phyloP scores from a whole-genome alignment of 2,797 vertebrate species.

The Sitta carolinensis region DNA sequence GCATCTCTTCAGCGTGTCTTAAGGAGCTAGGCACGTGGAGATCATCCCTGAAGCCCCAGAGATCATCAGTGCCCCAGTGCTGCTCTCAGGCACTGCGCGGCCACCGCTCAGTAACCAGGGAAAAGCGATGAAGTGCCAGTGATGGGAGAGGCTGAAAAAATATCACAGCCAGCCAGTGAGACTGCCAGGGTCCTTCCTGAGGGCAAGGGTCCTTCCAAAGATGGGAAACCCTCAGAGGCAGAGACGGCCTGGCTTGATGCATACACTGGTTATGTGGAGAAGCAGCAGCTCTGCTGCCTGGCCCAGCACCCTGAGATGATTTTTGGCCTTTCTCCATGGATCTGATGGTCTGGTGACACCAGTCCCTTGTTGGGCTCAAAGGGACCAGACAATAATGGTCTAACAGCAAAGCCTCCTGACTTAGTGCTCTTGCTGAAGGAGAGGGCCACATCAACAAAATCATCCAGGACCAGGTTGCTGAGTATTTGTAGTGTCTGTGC shows the following conservation, averaged over 20 bases:
- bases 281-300: background rate
- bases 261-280: rapidly evolving
- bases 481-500: background rate
- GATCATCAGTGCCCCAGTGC: rapidly evolving
- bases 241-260: rapidly evolving
- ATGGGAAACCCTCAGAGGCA: background rate
- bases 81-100: background rate
- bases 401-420: background rate
- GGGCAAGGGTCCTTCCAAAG: background rate
- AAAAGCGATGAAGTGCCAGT: rapidly evolving
- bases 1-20: background rate
- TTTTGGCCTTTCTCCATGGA: background rate
- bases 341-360: background rate
- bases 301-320: background rate
- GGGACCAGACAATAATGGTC: background rate
- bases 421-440: background rate
- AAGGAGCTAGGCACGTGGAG: background rate
- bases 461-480: background rate
- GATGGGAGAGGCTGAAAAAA: background rate
- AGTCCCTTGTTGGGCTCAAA: background rate
- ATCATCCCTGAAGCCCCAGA: background rate
- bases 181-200: background rate
- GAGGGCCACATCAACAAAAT: rapidly evolving
- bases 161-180: rapidly evolving
- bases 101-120: background rate